Percentiles rank a stretch among this genome's conserved stretches.
Conservation (phyloP, 2,113 vertebrate genomes). For the Brachyhypopomus gauderio region DNA sequence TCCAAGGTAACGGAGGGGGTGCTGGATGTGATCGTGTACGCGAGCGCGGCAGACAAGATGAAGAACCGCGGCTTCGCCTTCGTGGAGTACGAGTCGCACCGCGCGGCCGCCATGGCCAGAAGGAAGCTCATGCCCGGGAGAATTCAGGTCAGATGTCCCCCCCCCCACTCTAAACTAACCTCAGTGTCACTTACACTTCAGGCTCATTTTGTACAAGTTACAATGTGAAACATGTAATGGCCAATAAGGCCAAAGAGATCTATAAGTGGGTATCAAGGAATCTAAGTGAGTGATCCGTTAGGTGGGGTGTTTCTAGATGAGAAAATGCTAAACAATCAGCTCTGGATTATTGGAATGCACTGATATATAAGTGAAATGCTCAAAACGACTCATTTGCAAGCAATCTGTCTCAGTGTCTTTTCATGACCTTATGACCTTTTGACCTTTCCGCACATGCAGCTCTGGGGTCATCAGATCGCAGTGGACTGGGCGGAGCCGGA, state of each 20-base stretch:
- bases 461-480: constrained; percentile 98
- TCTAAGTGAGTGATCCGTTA: background rate
- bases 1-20: constrained; percentile 97
- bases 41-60: constrained; percentile 98
- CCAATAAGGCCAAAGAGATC: too few species aligned
- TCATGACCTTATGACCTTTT: background rate
- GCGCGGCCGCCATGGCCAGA: constrained; percentile 96
- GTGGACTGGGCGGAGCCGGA: constrained; percentile 99
- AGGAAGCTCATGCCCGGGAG: constrained; percentile 97
- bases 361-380: background rate
- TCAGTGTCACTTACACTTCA: too few species aligned
- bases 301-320: background rate
- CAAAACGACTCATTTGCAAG: background rate
- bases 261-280: too few species aligned
- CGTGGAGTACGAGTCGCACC: constrained; percentile 96
- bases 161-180: too few species aligned
- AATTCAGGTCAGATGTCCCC: constrained; percentile 67
- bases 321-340: too few species aligned
- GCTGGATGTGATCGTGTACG: constrained; percentile 96
- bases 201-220: background rate
- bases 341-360: background rate
- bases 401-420: background rate
- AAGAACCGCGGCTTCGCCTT: constrained; percentile 99
- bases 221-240: too few species aligned
- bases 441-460: constrained; percentile 68